phyloP scores from a whole-genome alignment of 2,797 vertebrate genomes.

The Rhabdophis nuchalis region DNA sequence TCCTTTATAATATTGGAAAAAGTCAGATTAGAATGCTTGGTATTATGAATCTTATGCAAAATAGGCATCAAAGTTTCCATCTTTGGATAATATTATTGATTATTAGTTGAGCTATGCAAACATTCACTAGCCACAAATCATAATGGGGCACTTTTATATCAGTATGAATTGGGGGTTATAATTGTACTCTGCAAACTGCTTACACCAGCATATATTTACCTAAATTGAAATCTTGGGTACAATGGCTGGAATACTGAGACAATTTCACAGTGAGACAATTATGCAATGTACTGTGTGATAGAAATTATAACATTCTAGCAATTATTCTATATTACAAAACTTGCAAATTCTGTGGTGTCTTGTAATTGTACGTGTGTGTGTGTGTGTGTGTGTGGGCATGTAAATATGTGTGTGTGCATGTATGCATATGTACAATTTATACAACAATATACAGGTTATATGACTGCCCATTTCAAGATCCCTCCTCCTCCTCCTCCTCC shows the following conservation, averaged over 20 bases:
- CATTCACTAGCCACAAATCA: background rate
- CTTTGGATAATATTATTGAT: conserved; percentile 16
- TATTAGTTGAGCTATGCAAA: background rate
- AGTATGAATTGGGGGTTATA: background rate
- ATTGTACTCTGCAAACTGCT: background rate
- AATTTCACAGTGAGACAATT: background rate
- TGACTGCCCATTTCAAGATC: background rate
- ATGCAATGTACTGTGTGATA: background rate
- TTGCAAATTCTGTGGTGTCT: conserved; percentile 38
- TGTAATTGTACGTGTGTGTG: conserved; percentile 17
- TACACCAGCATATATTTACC: background rate
- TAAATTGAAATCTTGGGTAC: background rate
- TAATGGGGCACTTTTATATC: background rate
- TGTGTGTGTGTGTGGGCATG: background rate
- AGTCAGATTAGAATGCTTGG: conserved; percentile 37
- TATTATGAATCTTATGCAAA: conserved; percentile 40
- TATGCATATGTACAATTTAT: background rate
- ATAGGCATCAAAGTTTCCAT: conserved; percentile 40
- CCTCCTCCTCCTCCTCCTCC: background rate
- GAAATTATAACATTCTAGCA: conserved; percentile 37
- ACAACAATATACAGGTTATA: background rate
- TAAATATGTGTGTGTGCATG: background rate
- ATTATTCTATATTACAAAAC: conserved; percentile 37
- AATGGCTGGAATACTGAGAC: background rate
- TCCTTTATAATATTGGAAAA: conserved; percentile 15